Conservation (phyloP, 1,140 invertebrate species). For the Ceratosolen fusciceps region DNA sequence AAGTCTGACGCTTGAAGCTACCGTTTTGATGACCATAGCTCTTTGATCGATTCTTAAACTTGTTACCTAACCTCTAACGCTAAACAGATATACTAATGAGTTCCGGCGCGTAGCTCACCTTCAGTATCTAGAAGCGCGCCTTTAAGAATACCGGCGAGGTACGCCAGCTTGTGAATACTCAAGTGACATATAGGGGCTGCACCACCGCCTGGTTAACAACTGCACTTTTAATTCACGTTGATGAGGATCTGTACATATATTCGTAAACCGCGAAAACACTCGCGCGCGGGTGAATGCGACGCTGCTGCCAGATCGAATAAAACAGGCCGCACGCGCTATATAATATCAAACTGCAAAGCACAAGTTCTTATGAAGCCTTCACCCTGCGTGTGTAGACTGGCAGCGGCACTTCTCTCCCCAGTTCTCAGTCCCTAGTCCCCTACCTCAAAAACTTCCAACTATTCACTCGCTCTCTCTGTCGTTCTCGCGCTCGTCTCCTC, state of each 20-base stretch:
- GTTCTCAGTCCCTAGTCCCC: background rate
- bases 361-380: conserved; percentile 36
- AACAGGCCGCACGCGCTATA: conserved; percentile 37
- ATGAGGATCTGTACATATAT: too few relatives aligned
- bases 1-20: background rate
- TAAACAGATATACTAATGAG: too few relatives aligned
- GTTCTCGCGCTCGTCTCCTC: conserved; percentile 25
- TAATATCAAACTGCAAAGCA: conserved; percentile 41
- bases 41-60: background rate
- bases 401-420: conserved; percentile 15
- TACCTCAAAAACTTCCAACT: conserved; percentile 16
- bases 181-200: background rate
- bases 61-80: conserved; percentile 12
- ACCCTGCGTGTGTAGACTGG: conserved; percentile 30
- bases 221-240: background rate
- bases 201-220: background rate
- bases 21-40: background rate
- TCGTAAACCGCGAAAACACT: background rate
- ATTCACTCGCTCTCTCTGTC: conserved; percentile 20
- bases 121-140: background rate
- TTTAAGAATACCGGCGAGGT: background rate
- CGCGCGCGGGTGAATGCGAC: conserved; percentile 50
- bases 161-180: background rate
- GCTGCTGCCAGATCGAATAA: conserved; percentile 41
- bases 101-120: background rate